phyloP scores from a whole-genome alignment of 1,140 invertebrate genomes.

The Arion vulgaris region DNA sequence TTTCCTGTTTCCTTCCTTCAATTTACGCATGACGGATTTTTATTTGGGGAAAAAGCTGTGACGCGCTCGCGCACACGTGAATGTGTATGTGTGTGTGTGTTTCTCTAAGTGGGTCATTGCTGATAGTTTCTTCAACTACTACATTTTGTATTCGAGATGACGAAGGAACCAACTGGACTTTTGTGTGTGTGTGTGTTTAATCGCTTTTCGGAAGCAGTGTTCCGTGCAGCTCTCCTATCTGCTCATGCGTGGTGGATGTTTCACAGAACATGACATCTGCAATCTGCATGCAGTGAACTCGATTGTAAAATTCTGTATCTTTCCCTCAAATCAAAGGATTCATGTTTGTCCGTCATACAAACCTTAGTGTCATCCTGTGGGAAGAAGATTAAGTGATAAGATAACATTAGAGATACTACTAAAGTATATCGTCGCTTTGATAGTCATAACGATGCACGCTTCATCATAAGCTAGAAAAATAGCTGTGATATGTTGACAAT shows the following conservation, averaged over 20 bases:
- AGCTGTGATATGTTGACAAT: no score
- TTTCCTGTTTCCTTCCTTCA: background rate
- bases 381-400: background rate
- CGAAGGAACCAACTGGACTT: background rate
- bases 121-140: background rate
- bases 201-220: background rate
- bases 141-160: background rate
- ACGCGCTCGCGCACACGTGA: background rate
- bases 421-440: background rate
- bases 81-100: background rate
- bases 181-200: background rate
- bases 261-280: background rate
- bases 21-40: background rate
- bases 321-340: background rate
- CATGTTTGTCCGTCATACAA: background rate
- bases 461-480: no score
- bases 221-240: background rate
- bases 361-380: background rate
- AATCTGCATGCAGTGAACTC: background rate
- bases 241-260: constrained; percentile 5
- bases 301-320: background rate
- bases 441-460: no score
- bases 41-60: no score
- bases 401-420: background rate
- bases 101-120: background rate